These are phyloP conservation scores for Nymphalis io DNA, from an alignment of 1,140 invertebrate genomes.

Conservation along the genomic window DNA sequence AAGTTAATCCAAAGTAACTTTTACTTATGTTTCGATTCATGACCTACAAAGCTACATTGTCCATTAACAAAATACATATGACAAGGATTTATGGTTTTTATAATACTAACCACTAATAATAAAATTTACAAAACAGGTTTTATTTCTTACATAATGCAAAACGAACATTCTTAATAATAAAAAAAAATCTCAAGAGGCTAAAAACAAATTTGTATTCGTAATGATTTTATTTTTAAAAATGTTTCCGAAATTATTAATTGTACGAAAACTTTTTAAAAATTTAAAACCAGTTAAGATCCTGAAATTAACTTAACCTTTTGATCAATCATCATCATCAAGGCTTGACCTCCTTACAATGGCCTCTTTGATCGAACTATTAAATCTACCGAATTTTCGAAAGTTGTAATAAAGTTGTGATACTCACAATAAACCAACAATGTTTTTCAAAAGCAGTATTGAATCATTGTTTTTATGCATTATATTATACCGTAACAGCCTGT, in stretches of 20 bases:
- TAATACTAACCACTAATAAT: too few relatives aligned
- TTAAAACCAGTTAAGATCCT: neutral
- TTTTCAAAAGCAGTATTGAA: neutral
- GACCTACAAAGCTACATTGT: neutral
- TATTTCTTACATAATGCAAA: too few relatives aligned
- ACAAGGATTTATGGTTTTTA: too few relatives aligned
- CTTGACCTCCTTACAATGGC: neutral
- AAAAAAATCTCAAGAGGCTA: too few relatives aligned
- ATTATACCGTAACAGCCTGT: too few relatives aligned
- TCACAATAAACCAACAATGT: neutral
- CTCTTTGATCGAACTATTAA: neutral
- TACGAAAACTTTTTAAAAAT: too few relatives aligned
- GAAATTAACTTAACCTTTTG: neutral
- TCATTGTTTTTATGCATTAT: too few relatives aligned
- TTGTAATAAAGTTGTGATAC: neutral
- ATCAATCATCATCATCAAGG: neutral
- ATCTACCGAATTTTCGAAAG: slow-evolving; percentile 5
- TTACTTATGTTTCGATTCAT: neutral
- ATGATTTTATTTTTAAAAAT: neutral
- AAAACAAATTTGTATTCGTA: too few relatives aligned
- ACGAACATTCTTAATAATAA: too few relatives aligned
- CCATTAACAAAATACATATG: neutral
- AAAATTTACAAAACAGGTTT: too few relatives aligned
- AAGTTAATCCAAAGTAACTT: neutral
- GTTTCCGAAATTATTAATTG: too few relatives aligned